Percentiles rank a stretch among this genome's conserved stretches.
Evolutionary conservation across 1,140 invertebrate genomes (phyloP).

Genomic region (Drosophila bifasciata): DNA sequence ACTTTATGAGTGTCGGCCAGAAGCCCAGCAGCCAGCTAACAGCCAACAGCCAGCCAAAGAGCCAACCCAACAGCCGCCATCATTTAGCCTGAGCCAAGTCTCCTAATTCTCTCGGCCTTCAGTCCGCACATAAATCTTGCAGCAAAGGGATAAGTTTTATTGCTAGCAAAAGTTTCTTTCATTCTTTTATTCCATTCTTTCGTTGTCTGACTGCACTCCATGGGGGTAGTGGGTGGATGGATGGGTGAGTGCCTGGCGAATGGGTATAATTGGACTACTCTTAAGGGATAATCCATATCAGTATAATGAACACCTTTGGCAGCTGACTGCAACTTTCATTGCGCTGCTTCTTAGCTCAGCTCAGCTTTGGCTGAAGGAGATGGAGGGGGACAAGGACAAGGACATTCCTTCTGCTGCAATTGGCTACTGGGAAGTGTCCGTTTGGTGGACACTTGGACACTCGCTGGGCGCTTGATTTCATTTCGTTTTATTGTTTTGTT

Average conservation of each 20-base stretch:
- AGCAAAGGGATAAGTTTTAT: conserved; percentile 33
- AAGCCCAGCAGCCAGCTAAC: not conserved
- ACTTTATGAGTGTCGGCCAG: conserved; percentile 38
- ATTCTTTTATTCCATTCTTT: not conserved
- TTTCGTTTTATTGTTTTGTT: too few relatives aligned
- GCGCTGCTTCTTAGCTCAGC: conserved; percentile 5
- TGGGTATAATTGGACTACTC: conserved; percentile 24
- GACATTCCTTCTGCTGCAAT: too few relatives aligned
- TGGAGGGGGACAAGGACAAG: too few relatives aligned
- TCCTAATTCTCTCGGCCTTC: conserved; percentile 5
- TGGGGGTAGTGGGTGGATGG: too few relatives aligned
- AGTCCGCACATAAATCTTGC: not conserved
- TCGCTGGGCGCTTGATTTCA: too few relatives aligned
- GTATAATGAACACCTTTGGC: conserved; percentile 45
- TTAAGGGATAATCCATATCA: conserved; percentile 37
- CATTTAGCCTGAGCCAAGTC: conserved; percentile 24
- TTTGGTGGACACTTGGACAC: too few relatives aligned
- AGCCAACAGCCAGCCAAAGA: too few relatives aligned
- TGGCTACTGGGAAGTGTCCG: too few relatives aligned
- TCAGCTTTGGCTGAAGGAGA: too few relatives aligned
- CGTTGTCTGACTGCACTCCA: conserved; percentile 15
- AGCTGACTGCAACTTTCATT: conserved; percentile 1
- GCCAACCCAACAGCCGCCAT: too few relatives aligned
- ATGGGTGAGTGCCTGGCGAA: too few relatives aligned
- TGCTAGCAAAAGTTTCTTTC: conserved; percentile 22